phyloP scores from a whole-genome alignment of 2,888 invertebrate genomes.

The Deilephila porcellus region DNA sequence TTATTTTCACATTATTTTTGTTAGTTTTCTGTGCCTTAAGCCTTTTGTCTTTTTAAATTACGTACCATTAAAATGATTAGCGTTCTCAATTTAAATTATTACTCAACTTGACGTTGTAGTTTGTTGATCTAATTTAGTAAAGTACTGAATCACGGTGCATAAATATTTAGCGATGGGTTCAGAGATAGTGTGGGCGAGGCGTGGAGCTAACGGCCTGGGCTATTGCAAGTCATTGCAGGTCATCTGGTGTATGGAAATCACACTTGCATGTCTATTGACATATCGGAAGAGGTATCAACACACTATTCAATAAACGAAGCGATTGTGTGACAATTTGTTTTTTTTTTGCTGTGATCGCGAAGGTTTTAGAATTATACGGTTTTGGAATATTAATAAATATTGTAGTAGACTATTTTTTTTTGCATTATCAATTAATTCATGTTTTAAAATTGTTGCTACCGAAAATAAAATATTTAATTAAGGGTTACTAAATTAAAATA shows the following conservation, averaged over 20 bases:
- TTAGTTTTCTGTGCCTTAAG: no score
- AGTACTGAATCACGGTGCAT: slow-evolving; percentile 2
- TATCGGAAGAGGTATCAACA: slow-evolving; percentile 4
- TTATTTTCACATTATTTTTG: no score
- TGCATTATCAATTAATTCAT: not conserved
- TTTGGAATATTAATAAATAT: not conserved
- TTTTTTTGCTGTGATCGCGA: no score
- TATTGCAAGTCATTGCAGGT: slow-evolving; percentile 23
- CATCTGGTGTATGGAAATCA: not conserved
- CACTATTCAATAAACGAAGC: not conserved
- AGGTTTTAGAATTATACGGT: no score
- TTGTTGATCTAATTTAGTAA: not conserved
- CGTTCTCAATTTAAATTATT: no score
- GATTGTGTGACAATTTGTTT: not conserved
- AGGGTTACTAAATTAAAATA: not conserved
- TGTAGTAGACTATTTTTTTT: not conserved
- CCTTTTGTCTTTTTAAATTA: no score
- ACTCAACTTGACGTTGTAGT: not conserved
- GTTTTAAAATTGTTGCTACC: no score
- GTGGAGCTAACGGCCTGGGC: not conserved
- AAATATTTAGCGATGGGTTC: slow-evolving; percentile 23
- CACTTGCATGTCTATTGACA: slow-evolving; percentile 11
- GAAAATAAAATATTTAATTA: not conserved
- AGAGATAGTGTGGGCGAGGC: slow-evolving; percentile 14
- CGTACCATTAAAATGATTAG: no score